These are phyloP conservation scores for Matsumurasca onukii DNA, from an alignment of 1,140 invertebrate species.

Conservation along the genomic window DNA sequence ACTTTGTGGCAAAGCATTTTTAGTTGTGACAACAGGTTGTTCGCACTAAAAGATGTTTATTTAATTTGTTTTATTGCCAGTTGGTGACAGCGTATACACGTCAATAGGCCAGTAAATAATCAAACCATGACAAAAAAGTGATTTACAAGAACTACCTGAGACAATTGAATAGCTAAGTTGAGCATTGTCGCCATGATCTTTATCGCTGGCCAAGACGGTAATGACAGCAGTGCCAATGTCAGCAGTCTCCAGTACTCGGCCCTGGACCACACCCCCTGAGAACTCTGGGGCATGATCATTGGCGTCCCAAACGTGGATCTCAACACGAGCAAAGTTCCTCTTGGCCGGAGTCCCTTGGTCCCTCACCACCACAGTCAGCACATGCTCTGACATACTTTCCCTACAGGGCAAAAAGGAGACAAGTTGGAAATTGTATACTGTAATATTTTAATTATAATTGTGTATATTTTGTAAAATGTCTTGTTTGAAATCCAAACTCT, in stretches of 20 bases:
- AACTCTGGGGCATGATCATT: conserved; percentile 90
- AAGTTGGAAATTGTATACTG: background rate
- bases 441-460: background rate
- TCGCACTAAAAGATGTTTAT: no score
- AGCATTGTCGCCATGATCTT: conserved; percentile 80
- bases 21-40: no score
- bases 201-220: conserved; percentile 73
- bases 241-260: conserved; percentile 74
- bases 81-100: no score
- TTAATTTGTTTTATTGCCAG: no score
- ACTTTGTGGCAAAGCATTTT: no score
- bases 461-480: background rate
- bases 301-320: conserved; percentile 80
- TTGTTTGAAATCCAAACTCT: no score
- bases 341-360: conserved; percentile 86
- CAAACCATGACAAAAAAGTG: no score
- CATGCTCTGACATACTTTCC: conserved; percentile 79
- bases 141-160: conserved; percentile 58
- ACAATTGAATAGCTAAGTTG: conserved; percentile 77
- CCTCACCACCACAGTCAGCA: conserved; percentile 85
- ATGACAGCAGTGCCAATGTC: conserved; percentile 70
- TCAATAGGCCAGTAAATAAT: no score
- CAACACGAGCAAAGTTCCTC: conserved; percentile 79
- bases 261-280: conserved; percentile 69
- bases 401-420: conserved; percentile 45